A percentile compares a stretch with the other conserved stretches of the same genome.
These are phyloP conservation scores for Elephantulus edwardii DNA, from an alignment of 2,113 vertebrate species.

Conservation along the genomic window DNA sequence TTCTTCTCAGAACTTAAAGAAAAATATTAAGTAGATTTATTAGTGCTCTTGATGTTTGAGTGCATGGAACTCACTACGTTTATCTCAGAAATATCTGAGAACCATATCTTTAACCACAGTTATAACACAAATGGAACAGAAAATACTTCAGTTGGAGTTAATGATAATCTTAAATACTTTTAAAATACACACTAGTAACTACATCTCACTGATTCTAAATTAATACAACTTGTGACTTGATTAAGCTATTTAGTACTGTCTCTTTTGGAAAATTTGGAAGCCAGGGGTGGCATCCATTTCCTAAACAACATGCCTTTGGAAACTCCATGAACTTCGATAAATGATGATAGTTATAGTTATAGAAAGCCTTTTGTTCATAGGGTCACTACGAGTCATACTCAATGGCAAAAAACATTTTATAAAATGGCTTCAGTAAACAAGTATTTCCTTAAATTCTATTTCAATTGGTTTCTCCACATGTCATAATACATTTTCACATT, in stretches of 20 bases:
- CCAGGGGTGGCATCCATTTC: too few species aligned
- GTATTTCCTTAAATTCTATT: not conserved
- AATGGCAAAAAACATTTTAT: too few species aligned
- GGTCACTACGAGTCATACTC: too few species aligned
- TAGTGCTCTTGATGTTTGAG: not conserved
- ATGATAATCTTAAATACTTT: not conserved
- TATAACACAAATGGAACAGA: not conserved
- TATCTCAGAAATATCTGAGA: slow-evolving; percentile 52
- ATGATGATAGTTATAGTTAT: too few species aligned
- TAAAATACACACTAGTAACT: slow-evolving; percentile 7
- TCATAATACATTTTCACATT: not conserved
- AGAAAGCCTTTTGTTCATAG: too few species aligned
- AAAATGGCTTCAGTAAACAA: slow-evolving; percentile 34
- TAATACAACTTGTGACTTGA: slow-evolving; percentile 34
- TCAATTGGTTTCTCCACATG: not conserved
- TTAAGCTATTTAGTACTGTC: not conserved
- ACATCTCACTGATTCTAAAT: slow-evolving; percentile 46
- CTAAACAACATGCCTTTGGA: too few species aligned
- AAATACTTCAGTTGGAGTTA: slow-evolving; percentile 52
- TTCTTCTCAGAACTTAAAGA: slow-evolving; percentile 46
- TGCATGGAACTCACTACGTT: not conserved
- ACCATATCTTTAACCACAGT: slow-evolving; percentile 45
- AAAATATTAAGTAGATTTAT: slow-evolving; percentile 60
- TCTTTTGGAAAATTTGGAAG: slow-evolving; percentile 38
- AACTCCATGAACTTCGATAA: too few species aligned